Conservation (phyloP, 2,888 invertebrate genomes). For the Campoplex capitator region DNA sequence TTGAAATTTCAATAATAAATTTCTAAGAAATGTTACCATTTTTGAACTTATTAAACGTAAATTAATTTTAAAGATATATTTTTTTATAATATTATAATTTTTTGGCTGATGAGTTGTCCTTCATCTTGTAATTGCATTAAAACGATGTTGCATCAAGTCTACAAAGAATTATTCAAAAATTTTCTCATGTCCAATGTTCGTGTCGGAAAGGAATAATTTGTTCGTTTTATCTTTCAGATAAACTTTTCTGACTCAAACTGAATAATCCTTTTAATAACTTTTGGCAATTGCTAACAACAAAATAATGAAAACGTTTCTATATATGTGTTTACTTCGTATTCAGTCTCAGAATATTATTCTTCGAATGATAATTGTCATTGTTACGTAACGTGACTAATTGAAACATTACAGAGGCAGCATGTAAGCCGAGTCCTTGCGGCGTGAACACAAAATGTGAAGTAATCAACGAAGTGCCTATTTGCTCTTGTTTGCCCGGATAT, state of each 20-base stretch:
- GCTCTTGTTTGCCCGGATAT: slow-evolving; percentile 91
- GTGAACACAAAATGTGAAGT: slow-evolving; percentile 93
- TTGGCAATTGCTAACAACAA: background rate
- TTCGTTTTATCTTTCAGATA: background rate
- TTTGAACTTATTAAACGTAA: background rate
- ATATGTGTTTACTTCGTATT: background rate
- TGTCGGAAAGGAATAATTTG: background rate
- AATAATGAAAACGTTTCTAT: background rate
- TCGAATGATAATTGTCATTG: background rate
- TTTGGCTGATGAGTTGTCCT: background rate
- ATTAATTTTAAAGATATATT: too few species aligned
- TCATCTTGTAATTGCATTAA: background rate
- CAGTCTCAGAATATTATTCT: background rate
- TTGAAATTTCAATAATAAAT: background rate
- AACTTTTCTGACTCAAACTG: background rate
- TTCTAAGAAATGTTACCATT: background rate
- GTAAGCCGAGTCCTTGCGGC: slow-evolving; percentile 94
- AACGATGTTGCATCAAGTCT: background rate
- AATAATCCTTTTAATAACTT: background rate
- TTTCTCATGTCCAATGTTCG: background rate
- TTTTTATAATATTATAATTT: background rate
- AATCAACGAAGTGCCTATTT: slow-evolving; percentile 90
- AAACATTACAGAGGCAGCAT: slow-evolving; percentile 89
- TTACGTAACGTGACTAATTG: background rate
- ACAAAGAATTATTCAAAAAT: background rate